Evolutionary conservation across 1,140 invertebrate genomes (phyloP).

Genomic region (Pseudomyrmex concolor): DNA sequence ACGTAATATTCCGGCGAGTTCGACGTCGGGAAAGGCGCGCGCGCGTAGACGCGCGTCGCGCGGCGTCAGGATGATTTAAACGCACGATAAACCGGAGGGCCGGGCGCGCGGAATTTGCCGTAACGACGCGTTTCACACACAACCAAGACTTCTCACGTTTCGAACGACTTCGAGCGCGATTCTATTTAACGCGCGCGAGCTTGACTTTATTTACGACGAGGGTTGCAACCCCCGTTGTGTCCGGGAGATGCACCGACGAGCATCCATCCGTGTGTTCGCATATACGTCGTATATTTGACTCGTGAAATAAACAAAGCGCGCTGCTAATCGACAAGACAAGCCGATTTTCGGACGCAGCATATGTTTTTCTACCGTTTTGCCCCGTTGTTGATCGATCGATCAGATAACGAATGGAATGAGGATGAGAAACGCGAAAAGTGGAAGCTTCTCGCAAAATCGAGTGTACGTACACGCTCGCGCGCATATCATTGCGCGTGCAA

Average conservation of each 20-base stretch:
- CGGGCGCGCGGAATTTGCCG: constrained; percentile 22
- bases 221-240: constrained; percentile 34
- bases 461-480: too few relatives aligned
- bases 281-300: background rate
- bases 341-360: too few relatives aligned
- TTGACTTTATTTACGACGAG: constrained; percentile 63
- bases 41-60: background rate
- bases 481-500: too few relatives aligned
- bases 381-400: too few relatives aligned
- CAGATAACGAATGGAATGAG: too few relatives aligned
- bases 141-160: background rate
- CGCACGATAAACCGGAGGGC: constrained; percentile 19
- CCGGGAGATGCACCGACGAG: background rate
- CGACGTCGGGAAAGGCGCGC: constrained; percentile 14
- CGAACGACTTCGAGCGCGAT: constrained; percentile 22
- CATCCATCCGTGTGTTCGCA: constrained; percentile 14
- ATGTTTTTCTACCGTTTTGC: too few relatives aligned
- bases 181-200: constrained; percentile 44
- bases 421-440: too few relatives aligned
- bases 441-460: too few relatives aligned
- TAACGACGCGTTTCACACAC: constrained; percentile 26
- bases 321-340: too few relatives aligned
- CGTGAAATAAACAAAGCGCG: too few relatives aligned
- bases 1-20: constrained; percentile 26
- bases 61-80: constrained; percentile 46